A percentile compares a stretch with the other conserved stretches of the same genome.
These are phyloP conservation scores for Elaphurus davidianus DNA, from an alignment of 2,113 vertebrate species.

Conservation along the genomic window DNA sequence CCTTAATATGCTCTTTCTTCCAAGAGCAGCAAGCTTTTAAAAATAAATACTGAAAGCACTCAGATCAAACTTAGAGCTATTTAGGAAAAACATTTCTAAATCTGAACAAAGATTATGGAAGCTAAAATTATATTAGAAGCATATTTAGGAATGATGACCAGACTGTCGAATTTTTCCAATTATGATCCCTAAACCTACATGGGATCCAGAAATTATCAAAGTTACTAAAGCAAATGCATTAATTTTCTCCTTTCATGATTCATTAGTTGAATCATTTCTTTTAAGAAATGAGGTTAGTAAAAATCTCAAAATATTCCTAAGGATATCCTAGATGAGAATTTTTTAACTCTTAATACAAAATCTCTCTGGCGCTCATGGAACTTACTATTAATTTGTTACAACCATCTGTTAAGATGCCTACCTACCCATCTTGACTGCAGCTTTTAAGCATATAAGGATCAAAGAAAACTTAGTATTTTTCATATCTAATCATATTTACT, in stretches of 20 bases:
- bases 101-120: neutral
- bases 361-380: neutral
- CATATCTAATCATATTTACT: neutral
- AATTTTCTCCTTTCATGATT: neutral
- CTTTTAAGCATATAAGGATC: neutral
- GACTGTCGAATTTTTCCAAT: neutral
- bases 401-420: neutral
- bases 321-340: neutral
- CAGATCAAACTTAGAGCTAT: neutral
- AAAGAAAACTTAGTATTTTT: neutral
- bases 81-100: neutral
- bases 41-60: neutral
- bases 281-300: neutral
- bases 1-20: neutral
- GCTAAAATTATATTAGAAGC: neutral
- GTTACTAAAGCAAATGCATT: neutral
- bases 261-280: conserved; percentile 31
- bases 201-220: neutral
- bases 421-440: neutral
- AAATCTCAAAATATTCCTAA: neutral
- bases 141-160: neutral
- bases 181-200: neutral
- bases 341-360: neutral
- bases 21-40: neutral
- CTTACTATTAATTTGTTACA: neutral